These are phyloP conservation scores for Pentamera pediparva DNA, from an alignment of 53 echinoderm and acorn worm genomes.

Conservation along the genomic window DNA sequence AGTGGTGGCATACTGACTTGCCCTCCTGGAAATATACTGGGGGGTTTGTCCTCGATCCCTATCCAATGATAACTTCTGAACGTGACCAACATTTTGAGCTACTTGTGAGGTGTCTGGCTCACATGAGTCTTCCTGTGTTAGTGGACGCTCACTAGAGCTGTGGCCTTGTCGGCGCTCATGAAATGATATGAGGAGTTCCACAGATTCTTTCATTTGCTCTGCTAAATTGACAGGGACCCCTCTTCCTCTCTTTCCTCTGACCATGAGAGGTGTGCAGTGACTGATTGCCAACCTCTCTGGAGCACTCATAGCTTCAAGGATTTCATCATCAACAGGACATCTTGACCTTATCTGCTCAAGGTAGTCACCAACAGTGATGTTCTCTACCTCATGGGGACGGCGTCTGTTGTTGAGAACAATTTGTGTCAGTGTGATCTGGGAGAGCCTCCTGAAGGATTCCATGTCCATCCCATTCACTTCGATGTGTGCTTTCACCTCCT, in stretches of 20 bases:
- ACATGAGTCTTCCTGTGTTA: no score
- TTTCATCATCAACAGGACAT: neutral
- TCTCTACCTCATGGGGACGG: constrained; percentile 36
- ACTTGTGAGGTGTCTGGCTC: neutral
- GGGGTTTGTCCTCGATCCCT: no score
- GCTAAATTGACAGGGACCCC: constrained; percentile 4
- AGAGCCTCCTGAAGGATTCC: neutral
- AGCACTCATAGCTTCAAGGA: neutral
- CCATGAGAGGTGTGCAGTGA: constrained; percentile 24
- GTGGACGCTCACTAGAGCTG: no score
- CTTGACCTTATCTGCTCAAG: neutral
- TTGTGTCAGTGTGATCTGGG: constrained; percentile 19
- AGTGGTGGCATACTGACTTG: constrained; percentile 16
- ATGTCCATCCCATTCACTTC: neutral
- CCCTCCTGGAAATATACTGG: no score
- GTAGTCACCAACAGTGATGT: constrained; percentile 22
- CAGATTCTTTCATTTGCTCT: neutral
- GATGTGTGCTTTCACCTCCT: constrained; percentile 8
- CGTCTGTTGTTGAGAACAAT: constrained; percentile 34
- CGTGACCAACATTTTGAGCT: neutral
- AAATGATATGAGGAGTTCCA: constrained; percentile 18
- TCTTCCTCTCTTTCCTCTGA: constrained; percentile 29
- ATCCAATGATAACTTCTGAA: neutral
- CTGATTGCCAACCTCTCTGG: neutral
- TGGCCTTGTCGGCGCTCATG: neutral